Evolutionary conservation across 2,888 invertebrate species (phyloP).

Genomic region (Hydrotaea diabolus): DNA sequence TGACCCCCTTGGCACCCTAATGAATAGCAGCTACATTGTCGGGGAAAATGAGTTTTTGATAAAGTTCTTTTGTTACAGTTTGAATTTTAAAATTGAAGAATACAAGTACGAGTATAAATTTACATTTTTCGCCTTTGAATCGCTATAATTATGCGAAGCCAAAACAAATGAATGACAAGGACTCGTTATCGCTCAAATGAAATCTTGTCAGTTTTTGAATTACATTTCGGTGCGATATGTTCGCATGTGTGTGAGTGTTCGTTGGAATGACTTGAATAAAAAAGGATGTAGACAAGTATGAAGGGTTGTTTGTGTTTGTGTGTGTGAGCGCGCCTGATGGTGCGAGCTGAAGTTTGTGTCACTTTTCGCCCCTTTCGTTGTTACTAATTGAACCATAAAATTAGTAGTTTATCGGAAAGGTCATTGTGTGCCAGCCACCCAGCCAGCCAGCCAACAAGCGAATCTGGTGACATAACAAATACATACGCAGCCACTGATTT

Average conservation of each 20-base stretch:
- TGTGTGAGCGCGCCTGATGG: neutral
- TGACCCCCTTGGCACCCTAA: neutral
- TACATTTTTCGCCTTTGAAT: constrained; percentile 1
- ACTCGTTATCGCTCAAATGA: constrained; percentile 12
- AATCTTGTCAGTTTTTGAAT: constrained; percentile 22
- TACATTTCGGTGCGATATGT: neutral
- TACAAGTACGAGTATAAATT: constrained; percentile 42
- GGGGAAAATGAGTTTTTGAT: constrained; percentile 9
- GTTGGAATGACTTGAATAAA: no score
- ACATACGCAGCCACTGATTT: neutral
- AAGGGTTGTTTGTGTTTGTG: neutral
- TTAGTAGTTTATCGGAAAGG: constrained; percentile 61
- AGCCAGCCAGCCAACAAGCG: neutral
- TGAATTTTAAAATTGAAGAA: neutral
- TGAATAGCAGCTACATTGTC: neutral
- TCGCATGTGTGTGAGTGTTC: neutral
- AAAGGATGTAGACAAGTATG: no score
- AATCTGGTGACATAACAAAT: neutral
- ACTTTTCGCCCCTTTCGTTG: neutral
- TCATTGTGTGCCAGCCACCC: constrained; percentile 32
- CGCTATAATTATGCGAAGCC: constrained; percentile 18
- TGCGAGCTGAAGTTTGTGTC: neutral
- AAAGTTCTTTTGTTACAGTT: neutral
- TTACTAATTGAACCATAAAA: constrained; percentile 61
- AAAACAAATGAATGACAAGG: constrained; percentile 10